Base-by-base conservation (phyloP, 2,113 vertebrate species). In the Gorsachius goisagi region DNA sequence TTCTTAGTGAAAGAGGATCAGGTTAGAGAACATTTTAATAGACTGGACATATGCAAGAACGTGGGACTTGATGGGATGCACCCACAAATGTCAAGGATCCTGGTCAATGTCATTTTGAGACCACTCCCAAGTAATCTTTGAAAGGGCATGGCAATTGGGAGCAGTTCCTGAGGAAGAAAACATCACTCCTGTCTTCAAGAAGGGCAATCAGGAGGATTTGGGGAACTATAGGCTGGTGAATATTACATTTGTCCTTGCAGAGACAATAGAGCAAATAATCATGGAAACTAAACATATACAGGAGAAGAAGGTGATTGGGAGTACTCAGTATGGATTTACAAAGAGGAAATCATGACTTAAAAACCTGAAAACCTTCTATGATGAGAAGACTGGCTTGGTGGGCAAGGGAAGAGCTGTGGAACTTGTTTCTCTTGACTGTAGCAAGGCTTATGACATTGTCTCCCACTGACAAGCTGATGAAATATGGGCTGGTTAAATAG, bases 221-320 rank as follows among this genome's bases (percentile, higher is more conserved):
- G 53, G 15, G 26, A 69, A 35, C 17, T 47, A 22, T 11, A 24
- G 12, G 11, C 7, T 75, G 18, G 4, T 63, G 21, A 67, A 2
- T 1, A 0, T 72, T 39, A 12, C 1, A 0, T 49, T 2, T 1
- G 0, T 67, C 8, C 11, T 28, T 75, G 19, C 2, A 8, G 14
- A 79, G 5, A 47, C 17, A 17, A 14, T 49, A 11, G 11, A 73
- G 16, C 16, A 85, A 58, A 81, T 66, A 32, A 12, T 30, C 6
- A n/a, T 71, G 33, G 21, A 62, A 82, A 56, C 4, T 6, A 49
- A 73, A 69, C 8, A 47, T 0, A 15, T 4, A 32, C 69, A 23
- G 6, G 9, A 69, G 4, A 64, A 53, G 8, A 15, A 69, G 6
- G 2, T 69, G 18, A 59, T 50, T 58, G 2, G 44, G 7, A 60